Percentiles rank a stretch among this genome's conserved stretches.
Conservation (phyloP, 2,113 vertebrate genomes). For the Campylomormyrus tamandua region DNA sequence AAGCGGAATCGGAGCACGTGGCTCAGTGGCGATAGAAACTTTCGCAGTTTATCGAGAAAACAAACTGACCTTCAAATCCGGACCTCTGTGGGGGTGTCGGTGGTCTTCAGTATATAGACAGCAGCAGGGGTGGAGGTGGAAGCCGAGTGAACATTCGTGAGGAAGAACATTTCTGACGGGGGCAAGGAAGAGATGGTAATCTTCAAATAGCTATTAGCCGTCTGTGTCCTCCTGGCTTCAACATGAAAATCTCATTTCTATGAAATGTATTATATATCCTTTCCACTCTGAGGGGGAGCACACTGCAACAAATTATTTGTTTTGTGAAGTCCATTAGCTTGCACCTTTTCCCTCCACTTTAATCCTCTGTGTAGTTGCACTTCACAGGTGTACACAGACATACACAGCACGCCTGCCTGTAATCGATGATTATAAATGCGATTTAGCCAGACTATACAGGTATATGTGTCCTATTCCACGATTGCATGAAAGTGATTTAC, state of each 20-base stretch:
- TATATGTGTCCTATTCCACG: not conserved
- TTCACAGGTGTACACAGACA: not conserved
- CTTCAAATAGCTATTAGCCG: constrained; percentile 5
- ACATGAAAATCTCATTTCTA: not conserved
- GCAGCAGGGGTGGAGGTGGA: not conserved
- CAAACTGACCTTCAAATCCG: not conserved
- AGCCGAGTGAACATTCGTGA: not conserved
- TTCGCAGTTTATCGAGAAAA: constrained; percentile 31
- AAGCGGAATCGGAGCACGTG: constrained; percentile 31
- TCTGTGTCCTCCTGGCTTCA: not conserved
- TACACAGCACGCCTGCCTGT: not conserved
- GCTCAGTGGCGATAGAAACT: constrained; percentile 25
- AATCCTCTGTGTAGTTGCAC: not conserved
- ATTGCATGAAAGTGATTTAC: not conserved
- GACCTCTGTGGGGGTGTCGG: not conserved
- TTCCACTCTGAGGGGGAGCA: not conserved
- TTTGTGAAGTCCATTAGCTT: not conserved
- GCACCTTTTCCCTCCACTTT: not conserved
- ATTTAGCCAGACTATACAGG: not conserved
- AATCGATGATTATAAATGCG: not conserved
- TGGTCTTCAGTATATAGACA: not conserved
- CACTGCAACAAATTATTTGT: not conserved
- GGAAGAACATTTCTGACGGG: not conserved
- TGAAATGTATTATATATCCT: not conserved
- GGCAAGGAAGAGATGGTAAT: not conserved